Conservation (phyloP, 2,113 vertebrate genomes). For the Hemibagrus wyckioides region DNA sequence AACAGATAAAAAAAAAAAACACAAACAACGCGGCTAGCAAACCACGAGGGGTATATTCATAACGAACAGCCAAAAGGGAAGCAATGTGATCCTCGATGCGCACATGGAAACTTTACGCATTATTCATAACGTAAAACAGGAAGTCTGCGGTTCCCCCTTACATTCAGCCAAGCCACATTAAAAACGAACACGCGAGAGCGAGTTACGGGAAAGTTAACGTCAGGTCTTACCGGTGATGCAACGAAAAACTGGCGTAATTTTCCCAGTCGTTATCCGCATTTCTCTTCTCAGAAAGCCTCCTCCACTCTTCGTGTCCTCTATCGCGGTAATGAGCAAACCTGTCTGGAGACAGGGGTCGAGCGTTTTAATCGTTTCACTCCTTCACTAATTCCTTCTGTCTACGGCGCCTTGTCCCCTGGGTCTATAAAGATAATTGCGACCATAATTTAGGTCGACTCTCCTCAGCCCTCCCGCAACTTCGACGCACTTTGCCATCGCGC, state of each 20-base stretch:
- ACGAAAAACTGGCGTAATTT: slow-evolving; percentile 33
- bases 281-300: background rate
- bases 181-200: background rate
- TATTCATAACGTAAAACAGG: slow-evolving; percentile 27
- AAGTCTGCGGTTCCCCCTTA: background rate
- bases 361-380: slow-evolving; percentile 62
- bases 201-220: background rate
- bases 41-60: background rate
- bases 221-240: slow-evolving; percentile 44
- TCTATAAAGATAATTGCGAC: slow-evolving; percentile 65
- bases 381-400: slow-evolving; percentile 61
- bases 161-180: background rate
- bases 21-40: background rate
- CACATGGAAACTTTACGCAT: slow-evolving; percentile 22
- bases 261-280: slow-evolving; percentile 25
- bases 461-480: slow-evolving; percentile 48
- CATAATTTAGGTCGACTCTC: slow-evolving; percentile 69
- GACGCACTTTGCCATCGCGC: slow-evolving; percentile 31
- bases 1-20: background rate
- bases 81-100: background rate
- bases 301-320: slow-evolving; percentile 28
- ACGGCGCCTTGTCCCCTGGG: slow-evolving; percentile 57
- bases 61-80: background rate
- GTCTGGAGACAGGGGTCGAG: slow-evolving; percentile 52
- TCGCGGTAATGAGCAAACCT: slow-evolving; percentile 43